Base-by-base conservation (phyloP, 2,113 vertebrate genomes). In the Jacana jacana region DNA sequence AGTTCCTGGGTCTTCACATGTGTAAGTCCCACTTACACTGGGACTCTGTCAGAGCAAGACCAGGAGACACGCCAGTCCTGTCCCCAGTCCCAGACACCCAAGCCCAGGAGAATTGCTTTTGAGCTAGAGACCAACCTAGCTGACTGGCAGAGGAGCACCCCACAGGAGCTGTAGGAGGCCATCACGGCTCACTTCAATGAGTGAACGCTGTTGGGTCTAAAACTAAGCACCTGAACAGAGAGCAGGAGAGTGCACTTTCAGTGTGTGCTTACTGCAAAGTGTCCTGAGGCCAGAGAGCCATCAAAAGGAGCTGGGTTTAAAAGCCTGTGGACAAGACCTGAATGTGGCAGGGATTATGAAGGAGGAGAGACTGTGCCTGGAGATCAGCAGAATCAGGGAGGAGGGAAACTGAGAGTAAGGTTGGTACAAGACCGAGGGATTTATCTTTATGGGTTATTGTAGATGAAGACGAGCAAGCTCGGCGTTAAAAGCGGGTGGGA, bases 371-470 rank as follows among this genome's bases (percentile, higher is more conserved):
- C 83, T 57, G 33, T 1, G n/a, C 65, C 69, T 81, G 46, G 90
- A 95, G 85, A 85, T 90, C 88, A 82, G 54, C 66, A 75, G 57
- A 49, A 48, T 81, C 69, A 57, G 69, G 44, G 57, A 95, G 72
- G 73, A 94, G 48, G 77, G 83, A 93, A 95, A 93, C 93, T 79
- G 90, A 94, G 93, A 96, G 95, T 92, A 95, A 92, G 91, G 95
- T 91, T 95, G 82, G 90, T 93, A 70, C 52, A 71, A 86, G 86
- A 94, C 52, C 0, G 10, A 81, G 88, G 91, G 96, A 95, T 96
- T 97, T 97, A 93, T 92, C 91, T 87, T 95, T 89, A 92, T 92
- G 89, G 73, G 94, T 96, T 97, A 95, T 85, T 92, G 96, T 89
- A 87, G 86, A 96, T 0, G 12, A 95, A 94, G 86, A 79, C 5